phyloP scores from a whole-genome alignment of 2,113 vertebrate genomes.

The Paradoxurus hermaphroditus region DNA sequence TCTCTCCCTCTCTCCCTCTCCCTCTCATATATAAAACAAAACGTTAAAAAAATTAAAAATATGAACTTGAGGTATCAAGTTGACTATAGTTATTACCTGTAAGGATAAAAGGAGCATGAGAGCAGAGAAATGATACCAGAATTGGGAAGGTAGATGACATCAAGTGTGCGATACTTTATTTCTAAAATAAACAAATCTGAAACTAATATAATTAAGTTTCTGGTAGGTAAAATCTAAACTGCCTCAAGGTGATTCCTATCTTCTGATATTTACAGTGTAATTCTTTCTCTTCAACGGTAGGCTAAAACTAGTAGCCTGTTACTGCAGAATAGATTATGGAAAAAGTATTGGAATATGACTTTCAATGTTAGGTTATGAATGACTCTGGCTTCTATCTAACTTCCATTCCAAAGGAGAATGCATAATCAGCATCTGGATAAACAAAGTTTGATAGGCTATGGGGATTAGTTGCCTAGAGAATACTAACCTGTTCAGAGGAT shows the following conservation, averaged over 20 bases:
- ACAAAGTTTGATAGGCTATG: neutral
- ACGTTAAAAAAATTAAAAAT: no score
- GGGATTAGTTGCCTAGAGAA: neutral
- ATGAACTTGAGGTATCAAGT: neutral
- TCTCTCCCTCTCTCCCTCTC: no score
- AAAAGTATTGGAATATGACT: neutral
- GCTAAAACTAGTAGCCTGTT: neutral
- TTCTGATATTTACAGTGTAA: neutral
- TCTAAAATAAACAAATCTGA: neutral
- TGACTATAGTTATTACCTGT: neutral
- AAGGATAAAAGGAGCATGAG: neutral
- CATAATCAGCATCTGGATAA: neutral
- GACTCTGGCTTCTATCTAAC: neutral
- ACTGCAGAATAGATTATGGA: neutral
- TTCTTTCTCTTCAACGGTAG: fast-evolving
- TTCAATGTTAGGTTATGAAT: neutral
- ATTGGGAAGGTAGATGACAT: neutral
- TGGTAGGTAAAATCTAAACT: neutral
- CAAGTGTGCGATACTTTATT: neutral
- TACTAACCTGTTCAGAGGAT: neutral
- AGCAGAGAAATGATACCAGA: neutral
- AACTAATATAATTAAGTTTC: neutral
- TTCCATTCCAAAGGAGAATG: neutral
- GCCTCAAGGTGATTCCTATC: neutral
- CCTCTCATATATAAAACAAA: no score